These are phyloP conservation scores for Leptura quadrifasciata DNA, from an alignment of 2,888 invertebrate species.

Conservation along the genomic window DNA sequence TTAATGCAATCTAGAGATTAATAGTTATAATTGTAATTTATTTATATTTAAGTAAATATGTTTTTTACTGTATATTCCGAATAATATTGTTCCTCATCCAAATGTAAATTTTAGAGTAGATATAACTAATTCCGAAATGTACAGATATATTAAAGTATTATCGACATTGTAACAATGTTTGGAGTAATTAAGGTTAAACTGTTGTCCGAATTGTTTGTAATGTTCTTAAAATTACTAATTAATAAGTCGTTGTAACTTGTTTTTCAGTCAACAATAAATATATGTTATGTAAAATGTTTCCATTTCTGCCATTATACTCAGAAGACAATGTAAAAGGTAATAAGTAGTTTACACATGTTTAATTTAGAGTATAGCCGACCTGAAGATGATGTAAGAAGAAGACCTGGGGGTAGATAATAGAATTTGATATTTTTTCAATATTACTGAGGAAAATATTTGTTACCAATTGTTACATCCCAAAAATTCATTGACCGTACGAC, in stretches of 20 bases:
- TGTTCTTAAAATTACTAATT: slow-evolving; percentile 17
- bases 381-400: too few relatives aligned
- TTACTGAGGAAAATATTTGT: too few relatives aligned
- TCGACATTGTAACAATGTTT: background rate
- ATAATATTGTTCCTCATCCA: slow-evolving; percentile 33
- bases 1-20: slow-evolving; percentile 20
- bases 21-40: slow-evolving; percentile 28
- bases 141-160: slow-evolving; percentile 19
- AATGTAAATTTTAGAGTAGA: slow-evolving; percentile 24
- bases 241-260: slow-evolving; percentile 22
- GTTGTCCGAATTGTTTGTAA: slow-evolving; percentile 30
- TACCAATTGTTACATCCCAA: too few relatives aligned
- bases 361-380: too few relatives aligned
- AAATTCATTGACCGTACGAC: too few relatives aligned
- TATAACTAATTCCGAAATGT: slow-evolving; percentile 15
- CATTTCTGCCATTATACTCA: too few relatives aligned
- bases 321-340: too few relatives aligned
- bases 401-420: too few relatives aligned
- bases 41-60: slow-evolving; percentile 35
- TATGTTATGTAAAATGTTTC: slow-evolving; percentile 12
- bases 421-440: too few relatives aligned
- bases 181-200: slow-evolving; percentile 5
- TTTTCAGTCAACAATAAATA: slow-evolving; percentile 32
- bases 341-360: too few relatives aligned
- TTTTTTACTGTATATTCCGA: slow-evolving; percentile 37